phyloP scores from a whole-genome alignment of 2,113 vertebrate species.

The Lophius piscatorius region DNA sequence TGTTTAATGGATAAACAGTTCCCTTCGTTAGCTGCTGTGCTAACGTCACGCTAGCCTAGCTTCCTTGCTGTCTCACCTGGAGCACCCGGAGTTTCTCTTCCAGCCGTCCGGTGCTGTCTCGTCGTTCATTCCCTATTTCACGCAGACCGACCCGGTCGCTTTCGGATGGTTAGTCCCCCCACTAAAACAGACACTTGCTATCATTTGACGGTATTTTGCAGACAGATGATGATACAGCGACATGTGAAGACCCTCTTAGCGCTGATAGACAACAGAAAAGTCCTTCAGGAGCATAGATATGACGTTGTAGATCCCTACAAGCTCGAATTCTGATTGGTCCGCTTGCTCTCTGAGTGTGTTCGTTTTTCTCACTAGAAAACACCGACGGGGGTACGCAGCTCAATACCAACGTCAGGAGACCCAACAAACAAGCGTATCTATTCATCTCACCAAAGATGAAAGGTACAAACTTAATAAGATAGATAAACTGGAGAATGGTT shows the following conservation, averaged over 20 bases:
- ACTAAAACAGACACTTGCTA: constrained; percentile 63
- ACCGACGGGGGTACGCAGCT: background rate
- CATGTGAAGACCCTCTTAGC: constrained; percentile 43
- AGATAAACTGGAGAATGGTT: too few species aligned
- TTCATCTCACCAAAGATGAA: too few species aligned
- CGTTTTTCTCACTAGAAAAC: background rate
- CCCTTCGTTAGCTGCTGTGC: constrained; percentile 4
- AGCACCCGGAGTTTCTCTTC: constrained; percentile 85
- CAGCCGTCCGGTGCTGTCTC: constrained; percentile 82
- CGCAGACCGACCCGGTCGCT: constrained; percentile 69
- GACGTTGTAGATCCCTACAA: constrained; percentile 28
- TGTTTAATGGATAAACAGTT: too few species aligned
- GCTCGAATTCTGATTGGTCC: constrained; percentile 37
- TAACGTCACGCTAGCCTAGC: constrained; percentile 48
- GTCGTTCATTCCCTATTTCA: constrained; percentile 85
- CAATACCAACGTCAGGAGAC: too few species aligned
- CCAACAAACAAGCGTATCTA: too few species aligned
- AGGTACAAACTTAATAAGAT: too few species aligned
- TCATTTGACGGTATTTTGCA: constrained; percentile 68
- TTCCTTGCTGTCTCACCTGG: constrained; percentile 72
- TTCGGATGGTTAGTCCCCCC: constrained; percentile 74
- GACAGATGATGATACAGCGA: constrained; percentile 25
- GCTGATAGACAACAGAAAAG: constrained; percentile 2
- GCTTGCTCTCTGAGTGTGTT: background rate
- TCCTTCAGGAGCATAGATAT: constrained; percentile 28